Conservation (phyloP, 1,140 invertebrate genomes). For the Conopomorpha cramerella region DNA sequence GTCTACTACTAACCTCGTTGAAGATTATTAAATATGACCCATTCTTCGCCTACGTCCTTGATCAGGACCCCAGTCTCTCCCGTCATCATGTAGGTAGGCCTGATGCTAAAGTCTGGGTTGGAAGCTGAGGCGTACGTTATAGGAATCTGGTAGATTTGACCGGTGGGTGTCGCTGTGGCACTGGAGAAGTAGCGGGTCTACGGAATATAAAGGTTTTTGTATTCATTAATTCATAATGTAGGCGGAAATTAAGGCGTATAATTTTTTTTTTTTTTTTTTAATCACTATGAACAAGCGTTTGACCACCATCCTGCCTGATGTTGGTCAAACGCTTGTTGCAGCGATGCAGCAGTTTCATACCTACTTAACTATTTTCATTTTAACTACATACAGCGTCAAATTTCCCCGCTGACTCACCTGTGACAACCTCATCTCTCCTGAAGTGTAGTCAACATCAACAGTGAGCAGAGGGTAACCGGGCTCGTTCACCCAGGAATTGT, state of each 20-base stretch:
- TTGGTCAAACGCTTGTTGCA: too few species aligned
- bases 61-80: conserved; percentile 13
- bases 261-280: too few species aligned
- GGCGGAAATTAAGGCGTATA: too few species aligned
- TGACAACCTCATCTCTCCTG: conserved; percentile 37
- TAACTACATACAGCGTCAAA: too few species aligned
- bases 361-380: too few species aligned
- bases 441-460: conserved; percentile 52
- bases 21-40: conserved; percentile 73
- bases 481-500: conserved; percentile 66
- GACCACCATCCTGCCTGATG: too few species aligned
- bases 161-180: conserved; percentile 13
- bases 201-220: too few species aligned
- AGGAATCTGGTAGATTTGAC: conserved; percentile 63
- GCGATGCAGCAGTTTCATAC: too few species aligned
- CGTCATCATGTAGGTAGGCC: conserved; percentile 53
- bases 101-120: conserved; percentile 59
- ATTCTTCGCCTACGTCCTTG: conserved; percentile 47
- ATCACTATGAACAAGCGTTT: too few species aligned
- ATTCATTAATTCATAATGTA: too few species aligned
- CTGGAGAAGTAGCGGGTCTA: too few species aligned
- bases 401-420: too few species aligned
- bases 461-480: conserved; percentile 75
- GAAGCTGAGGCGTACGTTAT: conserved; percentile 61
- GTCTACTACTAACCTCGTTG: conserved; percentile 63